Conservation (phyloP, 2,113 vertebrate genomes). For the Anoplopoma fimbria region DNA sequence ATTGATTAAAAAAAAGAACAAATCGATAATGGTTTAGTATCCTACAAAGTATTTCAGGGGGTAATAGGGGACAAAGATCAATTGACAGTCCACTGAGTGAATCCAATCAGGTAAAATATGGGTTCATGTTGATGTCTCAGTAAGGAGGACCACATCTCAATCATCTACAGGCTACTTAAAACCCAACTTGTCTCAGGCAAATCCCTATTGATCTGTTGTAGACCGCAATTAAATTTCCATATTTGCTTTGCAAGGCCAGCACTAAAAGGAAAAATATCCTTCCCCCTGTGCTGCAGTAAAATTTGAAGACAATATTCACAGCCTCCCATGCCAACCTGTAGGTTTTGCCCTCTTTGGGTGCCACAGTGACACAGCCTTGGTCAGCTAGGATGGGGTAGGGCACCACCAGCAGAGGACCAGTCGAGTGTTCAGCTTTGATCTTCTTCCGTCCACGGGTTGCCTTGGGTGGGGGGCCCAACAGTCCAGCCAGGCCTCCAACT, state of each 20-base stretch:
- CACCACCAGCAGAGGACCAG: conserved; percentile 93
- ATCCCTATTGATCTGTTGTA: conserved; percentile 11
- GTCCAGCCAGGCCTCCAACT: conserved; percentile 89
- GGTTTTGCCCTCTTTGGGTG: conserved; percentile 96
- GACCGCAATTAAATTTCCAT: conserved; percentile 14
- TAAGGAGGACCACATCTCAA: background rate
- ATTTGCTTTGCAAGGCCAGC: conserved; percentile 9
- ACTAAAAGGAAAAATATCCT: background rate
- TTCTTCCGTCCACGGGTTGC: conserved; percentile 94
- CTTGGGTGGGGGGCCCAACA: conserved; percentile 91
- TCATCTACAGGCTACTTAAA: background rate
- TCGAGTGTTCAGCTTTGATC: conserved; percentile 94
- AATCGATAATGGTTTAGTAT: background rate
- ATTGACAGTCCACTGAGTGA: background rate
- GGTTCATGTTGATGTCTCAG: background rate
- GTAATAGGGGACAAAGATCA: background rate
- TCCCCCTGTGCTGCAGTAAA: background rate
- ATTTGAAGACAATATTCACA: background rate
- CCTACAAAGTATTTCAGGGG: background rate
- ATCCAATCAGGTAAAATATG: background rate
- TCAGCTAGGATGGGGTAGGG: conserved; percentile 96
- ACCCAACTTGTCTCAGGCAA: background rate
- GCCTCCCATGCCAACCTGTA: conserved; percentile 88
- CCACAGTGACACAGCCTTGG: conserved; percentile 83
- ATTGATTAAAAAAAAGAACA: background rate